A percentile compares a stretch with the other conserved stretches of the same genome.
Conservation (phyloP, 2,888 invertebrate genomes). For the Empis stercorea region DNA sequence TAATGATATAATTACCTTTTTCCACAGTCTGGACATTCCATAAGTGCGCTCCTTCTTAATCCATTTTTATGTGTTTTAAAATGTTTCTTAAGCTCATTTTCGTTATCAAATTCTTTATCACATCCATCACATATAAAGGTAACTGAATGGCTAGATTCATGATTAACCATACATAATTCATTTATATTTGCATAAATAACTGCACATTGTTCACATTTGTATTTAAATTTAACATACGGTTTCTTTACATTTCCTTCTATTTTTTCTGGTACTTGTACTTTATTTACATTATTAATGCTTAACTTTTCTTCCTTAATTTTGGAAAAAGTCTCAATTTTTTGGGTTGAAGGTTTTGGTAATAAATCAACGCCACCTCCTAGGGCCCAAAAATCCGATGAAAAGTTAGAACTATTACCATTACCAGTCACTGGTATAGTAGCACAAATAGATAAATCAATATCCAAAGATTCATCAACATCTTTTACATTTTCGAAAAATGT, state of each 20-base stretch:
- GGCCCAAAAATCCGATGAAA: slow-evolving; percentile 31
- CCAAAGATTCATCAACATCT: slow-evolving; percentile 27
- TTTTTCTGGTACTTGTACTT: too few species aligned
- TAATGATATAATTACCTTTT: slow-evolving; percentile 25
- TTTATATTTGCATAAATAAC: slow-evolving; percentile 22
- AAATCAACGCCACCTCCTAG: too few species aligned
- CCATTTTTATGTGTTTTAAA: slow-evolving; percentile 29
- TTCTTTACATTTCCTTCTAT: too few species aligned
- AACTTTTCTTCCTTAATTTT: too few species aligned
- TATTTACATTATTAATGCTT: too few species aligned
- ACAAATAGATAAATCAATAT: slow-evolving; percentile 32
- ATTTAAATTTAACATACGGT: slow-evolving; percentile 12
- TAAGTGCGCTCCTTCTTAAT: slow-evolving; percentile 30
- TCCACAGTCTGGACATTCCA: slow-evolving; percentile 34
- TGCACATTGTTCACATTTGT: slow-evolving; percentile 31
- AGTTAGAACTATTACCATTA: slow-evolving; percentile 22
- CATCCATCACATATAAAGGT: slow-evolving; percentile 28
- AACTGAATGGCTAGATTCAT: slow-evolving; percentile 27
- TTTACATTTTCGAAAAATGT: too few species aligned
- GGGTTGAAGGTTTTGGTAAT: too few species aligned
- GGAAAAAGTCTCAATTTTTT: too few species aligned
- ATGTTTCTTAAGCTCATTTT: slow-evolving; percentile 30
- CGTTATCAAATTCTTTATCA: slow-evolving; percentile 27
- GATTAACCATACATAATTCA: slow-evolving; percentile 19
- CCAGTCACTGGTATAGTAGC: slow-evolving; percentile 30